Evolutionary conservation across 2,113 vertebrate genomes (phyloP), one percentile per base, ranked within the genome.

Genomic region (Serinus canaria): DNA sequence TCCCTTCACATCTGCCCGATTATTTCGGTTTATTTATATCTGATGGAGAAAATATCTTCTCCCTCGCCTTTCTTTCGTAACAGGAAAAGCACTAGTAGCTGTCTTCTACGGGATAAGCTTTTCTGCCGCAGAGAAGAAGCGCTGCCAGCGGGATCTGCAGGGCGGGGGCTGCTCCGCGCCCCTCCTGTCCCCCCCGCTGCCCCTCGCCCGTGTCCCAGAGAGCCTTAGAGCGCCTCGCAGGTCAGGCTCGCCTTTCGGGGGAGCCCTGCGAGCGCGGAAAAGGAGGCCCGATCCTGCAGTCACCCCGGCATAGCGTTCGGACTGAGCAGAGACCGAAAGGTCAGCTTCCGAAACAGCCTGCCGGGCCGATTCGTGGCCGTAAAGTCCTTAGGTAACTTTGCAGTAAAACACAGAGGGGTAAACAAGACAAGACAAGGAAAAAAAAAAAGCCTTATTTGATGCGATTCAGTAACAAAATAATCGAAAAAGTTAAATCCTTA

Each of bases 341-440:
- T 62, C 88, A 74, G 79, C 63, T 69, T 17, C 90, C 11, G 39
- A 41, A 64, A 70, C n/a, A 62, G 76, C 46, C 59, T 30, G 13
- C 41, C 15, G 75, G n/a, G 53, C 13, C 43, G 30, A 25, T 52
- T 31, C 24, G 41, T 31, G 90, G 50, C 58, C 70, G 6, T 33
- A 18, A 85, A 96, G 83, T 92, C 95, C 94, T 96, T 44, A 82
- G 41, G 53, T 91, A 96, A 97, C 91, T 91, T 75, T 24, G 33
- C 19, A 15, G 60, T 47, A 44, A 85, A 77, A 41, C 21, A 59
- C 9, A 6, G 18, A 7, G 7, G 3, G 3, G 5, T 10, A 37
- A 24, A 41, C 59, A 15, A 2, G 10, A 15, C 6, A 5, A 5
- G 13, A 2, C 0, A 4, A 11, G 15, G 14, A 3, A 4, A 3